Percentiles rank a stretch among this genome's conserved stretches.
Conservation (phyloP, 1,140 invertebrate species). For the Coboldia fuscipes region DNA sequence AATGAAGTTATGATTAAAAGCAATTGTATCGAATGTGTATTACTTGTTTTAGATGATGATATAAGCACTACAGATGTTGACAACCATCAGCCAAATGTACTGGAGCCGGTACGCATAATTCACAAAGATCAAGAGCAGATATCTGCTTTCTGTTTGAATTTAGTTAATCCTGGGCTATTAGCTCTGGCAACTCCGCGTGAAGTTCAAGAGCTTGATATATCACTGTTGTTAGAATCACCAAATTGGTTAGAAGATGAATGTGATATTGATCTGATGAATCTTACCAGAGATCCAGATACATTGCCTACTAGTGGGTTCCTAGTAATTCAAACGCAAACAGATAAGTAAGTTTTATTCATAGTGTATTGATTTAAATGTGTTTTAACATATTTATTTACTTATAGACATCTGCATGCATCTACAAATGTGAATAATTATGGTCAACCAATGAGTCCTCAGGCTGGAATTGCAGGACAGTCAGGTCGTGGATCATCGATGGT, state of each 20-base stretch:
- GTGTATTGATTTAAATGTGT: too few relatives aligned
- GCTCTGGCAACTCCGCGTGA: slow-evolving; percentile 88
- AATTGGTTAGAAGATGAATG: slow-evolving; percentile 88
- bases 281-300: slow-evolving; percentile 54
- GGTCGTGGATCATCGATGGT: slow-evolving; percentile 75
- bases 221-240: slow-evolving; percentile 67
- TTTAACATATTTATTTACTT: neutral
- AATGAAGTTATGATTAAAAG: neutral
- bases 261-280: slow-evolving; percentile 80
- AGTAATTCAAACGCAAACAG: slow-evolving; percentile 71
- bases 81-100: slow-evolving; percentile 28
- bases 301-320: slow-evolving; percentile 65
- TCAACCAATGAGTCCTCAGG: slow-evolving; percentile 34
- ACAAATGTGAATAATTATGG: slow-evolving; percentile 12
- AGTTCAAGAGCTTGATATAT: slow-evolving; percentile 94
- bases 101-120: slow-evolving; percentile 81
- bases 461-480: slow-evolving; percentile 50
- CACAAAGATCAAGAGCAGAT: slow-evolving; percentile 99
- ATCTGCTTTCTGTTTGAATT: slow-evolving; percentile 88
- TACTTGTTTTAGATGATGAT: neutral
- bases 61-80: slow-evolving; percentile 7
- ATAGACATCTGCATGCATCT: neutral
- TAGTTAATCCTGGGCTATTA: slow-evolving; percentile 51
- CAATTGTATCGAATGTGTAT: neutral
- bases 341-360: slow-evolving; percentile 27